Evolutionary conservation across 2,888 invertebrate genomes (phyloP), one percentile per base, ranked within the genome.

Genomic region (Acleris cristana): DNA sequence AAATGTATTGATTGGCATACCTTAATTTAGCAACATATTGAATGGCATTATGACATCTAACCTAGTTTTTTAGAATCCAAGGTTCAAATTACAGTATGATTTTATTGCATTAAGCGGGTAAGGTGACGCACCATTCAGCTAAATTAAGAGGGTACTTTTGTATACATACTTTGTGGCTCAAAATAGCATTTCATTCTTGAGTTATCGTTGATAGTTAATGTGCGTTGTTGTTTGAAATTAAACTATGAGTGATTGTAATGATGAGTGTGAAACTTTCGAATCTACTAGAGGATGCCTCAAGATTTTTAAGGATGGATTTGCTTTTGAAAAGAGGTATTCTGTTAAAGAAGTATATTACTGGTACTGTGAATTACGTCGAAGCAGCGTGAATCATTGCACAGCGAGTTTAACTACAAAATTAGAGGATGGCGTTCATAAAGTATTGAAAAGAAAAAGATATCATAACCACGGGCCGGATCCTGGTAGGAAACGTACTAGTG

Each of bases 131-230:
- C 26, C 26, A 2, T 26, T 26, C 26, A 26, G 26, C 26, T 26
- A 26, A 26, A 26, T 51, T 51, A 51, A n/a, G 49, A 51, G 49
- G 49, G 49, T 51, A 51, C 18, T 51, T 18, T 51, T 51, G 49
- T n/a, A 19, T 51, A 51, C 49, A 51, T 51, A 51, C 49, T 51
- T 51, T 18, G 10, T 51, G 16, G 49, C 19, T 51, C 49, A 51
- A 51, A n/a, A 51, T 51, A 51, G 49, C n/a, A 51, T 2, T 44
- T 44, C 44, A 44, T 44, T 44, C 44, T 44, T 14, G 16, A 14
- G 44, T 44, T n/a, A 51, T 18, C 49, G 49, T 51, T 51, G 49
- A 51, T 51, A 51, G 49, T 51, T 51, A 51, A 51, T 51, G 49
- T 51, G 49, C 49, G 49, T 18, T 51, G 49, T 51, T n/a, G 49